Evolutionary conservation across 2,113 vertebrate species (phyloP).

Genomic region (Ardeotis arabs): DNA sequence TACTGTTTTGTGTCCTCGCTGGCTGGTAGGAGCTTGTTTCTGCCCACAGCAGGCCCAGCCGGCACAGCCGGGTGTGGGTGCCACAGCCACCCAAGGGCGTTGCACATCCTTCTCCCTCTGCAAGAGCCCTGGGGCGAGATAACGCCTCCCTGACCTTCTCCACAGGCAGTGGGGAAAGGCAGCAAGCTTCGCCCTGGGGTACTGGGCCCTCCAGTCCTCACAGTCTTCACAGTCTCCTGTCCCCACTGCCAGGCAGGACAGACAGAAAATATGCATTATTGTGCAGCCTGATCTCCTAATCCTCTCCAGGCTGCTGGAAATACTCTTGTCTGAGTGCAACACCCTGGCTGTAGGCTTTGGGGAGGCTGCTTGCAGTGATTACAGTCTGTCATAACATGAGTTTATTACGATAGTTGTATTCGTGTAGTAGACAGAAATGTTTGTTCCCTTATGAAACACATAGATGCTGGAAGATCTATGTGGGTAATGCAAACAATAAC

Average conservation of each 20-base stretch:
- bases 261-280: rapidly evolving
- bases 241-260: not conserved
- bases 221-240: not conserved
- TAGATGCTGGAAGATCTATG: slow-evolving; percentile 45
- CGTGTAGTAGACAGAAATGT: slow-evolving; percentile 46
- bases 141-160: not conserved
- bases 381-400: slow-evolving; percentile 43
- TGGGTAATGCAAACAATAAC: slow-evolving; percentile 41
- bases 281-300: not conserved
- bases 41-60: not conserved
- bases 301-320: not conserved
- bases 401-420: slow-evolving; percentile 40
- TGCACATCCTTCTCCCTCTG: not conserved
- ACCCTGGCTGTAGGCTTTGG: slow-evolving; percentile 35
- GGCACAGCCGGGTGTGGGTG: not conserved
- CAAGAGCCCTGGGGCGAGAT: not conserved
- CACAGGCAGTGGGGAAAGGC: not conserved
- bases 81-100: not conserved
- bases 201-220: not conserved
- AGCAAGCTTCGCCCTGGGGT: not conserved
- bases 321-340: not conserved
- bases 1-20: not conserved
- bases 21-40: not conserved
- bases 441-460: slow-evolving; percentile 48
- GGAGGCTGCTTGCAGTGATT: slow-evolving; percentile 32